Conservation (phyloP, 2,888 invertebrate genomes). For the Plagiodera versicolora region DNA sequence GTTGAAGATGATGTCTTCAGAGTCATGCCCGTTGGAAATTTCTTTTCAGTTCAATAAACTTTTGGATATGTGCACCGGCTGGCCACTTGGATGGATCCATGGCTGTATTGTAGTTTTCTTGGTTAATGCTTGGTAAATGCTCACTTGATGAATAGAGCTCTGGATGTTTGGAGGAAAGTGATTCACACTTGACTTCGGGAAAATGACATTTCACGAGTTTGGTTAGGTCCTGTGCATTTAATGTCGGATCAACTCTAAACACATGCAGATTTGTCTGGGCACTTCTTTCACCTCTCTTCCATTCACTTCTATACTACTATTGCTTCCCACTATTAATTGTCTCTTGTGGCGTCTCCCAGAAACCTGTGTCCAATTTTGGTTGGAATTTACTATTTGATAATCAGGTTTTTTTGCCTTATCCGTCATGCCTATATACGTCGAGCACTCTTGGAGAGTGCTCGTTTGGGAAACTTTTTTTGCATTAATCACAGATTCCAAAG, state of each 20-base stretch:
- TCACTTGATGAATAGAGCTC: conserved; percentile 9
- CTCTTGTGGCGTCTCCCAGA: neutral
- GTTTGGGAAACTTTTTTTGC: neutral
- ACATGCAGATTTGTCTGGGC: conserved; percentile 8
- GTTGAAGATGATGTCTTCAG: neutral
- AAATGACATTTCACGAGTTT: conserved; percentile 1
- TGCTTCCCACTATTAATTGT: neutral
- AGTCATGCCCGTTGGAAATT: conserved; percentile 1
- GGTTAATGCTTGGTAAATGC: no score
- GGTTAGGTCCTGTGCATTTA: neutral
- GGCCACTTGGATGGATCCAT: neutral
- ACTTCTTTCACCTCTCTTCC: conserved; percentile 8
- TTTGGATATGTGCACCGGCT: neutral
- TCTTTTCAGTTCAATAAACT: neutral
- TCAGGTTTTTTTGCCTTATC: neutral
- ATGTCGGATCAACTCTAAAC: conserved; percentile 7
- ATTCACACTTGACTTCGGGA: conserved; percentile 11
- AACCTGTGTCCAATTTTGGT: neutral
- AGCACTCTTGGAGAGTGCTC: neutral
- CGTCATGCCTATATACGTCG: neutral
- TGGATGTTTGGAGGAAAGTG: conserved; percentile 3
- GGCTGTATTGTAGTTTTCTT: neutral
- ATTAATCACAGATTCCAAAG: neutral
- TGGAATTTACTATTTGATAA: neutral
- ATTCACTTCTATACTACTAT: conserved; percentile 7